phyloP scores from a whole-genome alignment of 1,140 invertebrate genomes.

The Brachionus rotundiformis region DNA sequence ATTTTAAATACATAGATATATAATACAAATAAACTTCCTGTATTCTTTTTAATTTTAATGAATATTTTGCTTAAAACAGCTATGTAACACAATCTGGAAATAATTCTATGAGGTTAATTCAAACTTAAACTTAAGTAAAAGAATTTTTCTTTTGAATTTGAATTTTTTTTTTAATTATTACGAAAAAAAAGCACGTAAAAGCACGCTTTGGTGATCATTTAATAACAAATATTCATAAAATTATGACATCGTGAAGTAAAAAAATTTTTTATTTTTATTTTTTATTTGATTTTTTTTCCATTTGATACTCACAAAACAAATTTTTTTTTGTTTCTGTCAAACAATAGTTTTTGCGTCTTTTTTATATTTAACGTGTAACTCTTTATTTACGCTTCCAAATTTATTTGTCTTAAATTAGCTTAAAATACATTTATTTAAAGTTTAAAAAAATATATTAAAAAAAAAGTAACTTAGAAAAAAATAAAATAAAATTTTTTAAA shows the following conservation, averaged over 20 bases:
- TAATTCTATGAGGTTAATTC: too few species aligned
- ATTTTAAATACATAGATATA: too few species aligned
- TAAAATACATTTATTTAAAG: constrained; percentile 49
- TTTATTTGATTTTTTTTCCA: not conserved
- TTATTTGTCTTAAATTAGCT: constrained; percentile 3
- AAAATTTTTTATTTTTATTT: not conserved
- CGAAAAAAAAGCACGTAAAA: too few species aligned
- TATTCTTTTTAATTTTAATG: too few species aligned
- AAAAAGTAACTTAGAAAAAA: constrained; percentile 32
- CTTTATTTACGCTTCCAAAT: not conserved
- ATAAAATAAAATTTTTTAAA: constrained; percentile 27
- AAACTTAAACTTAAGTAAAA: too few species aligned
- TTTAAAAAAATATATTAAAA: constrained; percentile 44
- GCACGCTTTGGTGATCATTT: too few species aligned
- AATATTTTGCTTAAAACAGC: too few species aligned
- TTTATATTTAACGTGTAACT: not conserved
- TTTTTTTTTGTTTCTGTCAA: not conserved
- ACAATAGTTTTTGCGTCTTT: not conserved
- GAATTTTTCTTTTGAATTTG: too few species aligned
- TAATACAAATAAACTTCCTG: too few species aligned
- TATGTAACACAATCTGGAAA: too few species aligned
- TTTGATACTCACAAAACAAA: constrained; percentile 32
- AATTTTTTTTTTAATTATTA: too few species aligned
- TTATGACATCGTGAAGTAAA: not conserved
- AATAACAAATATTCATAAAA: too few species aligned